Evolutionary conservation across 2,888 invertebrate species (phyloP), one percentile per base, ranked within the genome.

Genomic region (Leptarthrus brevirostris): DNA sequence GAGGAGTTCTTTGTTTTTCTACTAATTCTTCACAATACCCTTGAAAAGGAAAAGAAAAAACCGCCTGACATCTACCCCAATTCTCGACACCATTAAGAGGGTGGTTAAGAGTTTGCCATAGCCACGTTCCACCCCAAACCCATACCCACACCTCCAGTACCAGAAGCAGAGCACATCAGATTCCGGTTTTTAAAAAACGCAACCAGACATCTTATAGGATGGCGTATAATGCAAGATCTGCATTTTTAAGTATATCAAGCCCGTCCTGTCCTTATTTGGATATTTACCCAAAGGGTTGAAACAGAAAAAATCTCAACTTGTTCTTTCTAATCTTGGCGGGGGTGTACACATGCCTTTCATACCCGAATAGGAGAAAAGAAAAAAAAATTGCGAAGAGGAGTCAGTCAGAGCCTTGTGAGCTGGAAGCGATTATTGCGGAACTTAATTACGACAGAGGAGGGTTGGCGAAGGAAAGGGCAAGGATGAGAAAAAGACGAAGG

Each of bases 211-310:
- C 75, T 75, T 75, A 74, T 56, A 75, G 58, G 40, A 72, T 54
- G 40, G 49, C 36, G 16, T 69, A 74, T 74, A 75, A 74, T 75
- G 75, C 75, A 74, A 75, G 74, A 75, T 75, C 72, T 75, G 75
- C 74, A 75, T 74, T 75, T 75, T 75, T 73, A 76, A 74, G 74
- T 73, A 76, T 74, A 53, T 64, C 64, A 52, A 72, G 40, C 72
- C 76, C 53, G 74, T 74, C 64, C 54, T 54, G 73, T 74, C 69
- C 76, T 76, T 76, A 74, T 76, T 74, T 76, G 72, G 76, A 74
- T 76, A 76, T 76, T 76, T 76, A 74, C 76, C 58, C 64, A 76
- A 76, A 76, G 76, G 76, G 76, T 76, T 74, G 73, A 76, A 76
- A 73, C 20, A 36, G 30, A 22, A 73, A 73, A 73, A 69, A 22